These are phyloP conservation scores for Phenacoccus solenopsis DNA, from an alignment of 1,140 invertebrate genomes.

Conservation along the genomic window DNA sequence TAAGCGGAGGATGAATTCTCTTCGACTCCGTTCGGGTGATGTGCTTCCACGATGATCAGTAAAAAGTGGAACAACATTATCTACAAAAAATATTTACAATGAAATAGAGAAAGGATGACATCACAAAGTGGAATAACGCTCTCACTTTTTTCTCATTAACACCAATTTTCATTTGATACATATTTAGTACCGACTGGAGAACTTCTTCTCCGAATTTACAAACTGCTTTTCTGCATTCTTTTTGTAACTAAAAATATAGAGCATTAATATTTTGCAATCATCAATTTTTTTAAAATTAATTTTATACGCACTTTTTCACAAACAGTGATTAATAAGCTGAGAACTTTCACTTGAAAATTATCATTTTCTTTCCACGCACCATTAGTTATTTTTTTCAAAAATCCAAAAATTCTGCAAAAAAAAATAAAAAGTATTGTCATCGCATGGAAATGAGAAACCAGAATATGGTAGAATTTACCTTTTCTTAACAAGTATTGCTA, in stretches of 20 bases:
- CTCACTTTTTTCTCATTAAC: neutral
- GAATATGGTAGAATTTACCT: neutral
- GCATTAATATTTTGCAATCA: too few relatives aligned
- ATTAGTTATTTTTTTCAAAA: neutral
- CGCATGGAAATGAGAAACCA: neutral
- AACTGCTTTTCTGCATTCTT: slow-evolving; percentile 3
- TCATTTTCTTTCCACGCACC: neutral
- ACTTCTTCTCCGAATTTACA: slow-evolving; percentile 10
- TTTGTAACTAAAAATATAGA: neutral
- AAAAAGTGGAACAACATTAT: neutral
- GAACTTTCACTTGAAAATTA: neutral
- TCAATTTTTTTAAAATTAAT: too few relatives aligned
- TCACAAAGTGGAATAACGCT: neutral
- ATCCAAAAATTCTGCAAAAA: neutral
- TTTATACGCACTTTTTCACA: neutral
- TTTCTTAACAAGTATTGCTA: neutral
- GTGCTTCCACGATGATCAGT: neutral
- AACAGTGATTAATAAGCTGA: neutral
- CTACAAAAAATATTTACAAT: neutral
- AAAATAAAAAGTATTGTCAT: neutral
- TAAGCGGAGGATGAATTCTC: neutral
- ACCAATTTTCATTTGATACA: neutral
- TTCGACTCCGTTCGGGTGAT: neutral
- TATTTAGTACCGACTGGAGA: neutral
- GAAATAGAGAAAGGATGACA: neutral